These are phyloP conservation scores for Bufotes viridis DNA, from an alignment of 2,797 vertebrate genomes.

Conservation along the genomic window DNA sequence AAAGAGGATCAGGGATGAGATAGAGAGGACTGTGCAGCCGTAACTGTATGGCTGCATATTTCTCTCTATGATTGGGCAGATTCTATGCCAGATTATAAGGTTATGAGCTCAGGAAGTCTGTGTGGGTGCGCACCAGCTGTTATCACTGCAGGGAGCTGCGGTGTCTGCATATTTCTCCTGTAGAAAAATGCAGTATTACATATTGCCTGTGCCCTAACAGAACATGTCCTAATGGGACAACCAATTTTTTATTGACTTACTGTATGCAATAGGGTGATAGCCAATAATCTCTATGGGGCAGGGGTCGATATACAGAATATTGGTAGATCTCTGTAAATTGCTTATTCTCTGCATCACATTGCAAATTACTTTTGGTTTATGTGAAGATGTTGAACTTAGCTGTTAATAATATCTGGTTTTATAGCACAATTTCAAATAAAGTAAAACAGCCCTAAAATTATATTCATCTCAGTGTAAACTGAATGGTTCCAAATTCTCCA, in stretches of 20 bases:
- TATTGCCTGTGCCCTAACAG: too few species aligned
- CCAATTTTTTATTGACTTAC: neutral
- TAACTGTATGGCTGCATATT: too few species aligned
- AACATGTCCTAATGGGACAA: too few species aligned
- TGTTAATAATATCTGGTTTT: neutral
- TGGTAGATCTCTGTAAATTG: neutral
- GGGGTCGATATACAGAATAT: neutral
- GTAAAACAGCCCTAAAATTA: neutral
- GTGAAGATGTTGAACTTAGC: neutral
- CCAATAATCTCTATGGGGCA: neutral
- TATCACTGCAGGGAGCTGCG: neutral
- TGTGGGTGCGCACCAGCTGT: neutral
- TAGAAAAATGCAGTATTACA: too few species aligned
- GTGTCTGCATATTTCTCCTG: neutral
- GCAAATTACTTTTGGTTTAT: conserved; percentile 10
- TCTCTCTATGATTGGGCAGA: too few species aligned
- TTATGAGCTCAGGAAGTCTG: too few species aligned
- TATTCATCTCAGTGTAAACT: neutral
- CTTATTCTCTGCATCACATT: neutral
- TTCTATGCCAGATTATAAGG: too few species aligned
- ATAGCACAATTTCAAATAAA: neutral
- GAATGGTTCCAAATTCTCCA: neutral
- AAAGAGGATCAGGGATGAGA: too few species aligned
- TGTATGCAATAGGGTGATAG: neutral
- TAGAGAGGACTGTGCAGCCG: too few species aligned